Conservation (phyloP, 2,113 vertebrate species). For the Mirounga angustirostris region DNA sequence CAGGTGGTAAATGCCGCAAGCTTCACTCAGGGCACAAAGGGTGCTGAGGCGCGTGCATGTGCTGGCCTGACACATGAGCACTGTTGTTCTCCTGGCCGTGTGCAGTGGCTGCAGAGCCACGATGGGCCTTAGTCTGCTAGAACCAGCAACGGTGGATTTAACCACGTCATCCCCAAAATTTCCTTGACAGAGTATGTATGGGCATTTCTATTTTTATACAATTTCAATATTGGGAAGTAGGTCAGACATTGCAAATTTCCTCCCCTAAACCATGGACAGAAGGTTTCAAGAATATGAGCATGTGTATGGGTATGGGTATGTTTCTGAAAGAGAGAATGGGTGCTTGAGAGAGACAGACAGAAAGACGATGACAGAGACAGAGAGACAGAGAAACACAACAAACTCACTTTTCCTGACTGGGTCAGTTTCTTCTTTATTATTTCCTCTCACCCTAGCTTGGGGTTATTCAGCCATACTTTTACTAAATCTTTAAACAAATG, state of each 20-base stretch:
- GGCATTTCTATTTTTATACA: neutral
- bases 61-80: rapidly evolving
- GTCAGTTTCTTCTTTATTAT: neutral
- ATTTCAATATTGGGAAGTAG: neutral
- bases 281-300: neutral
- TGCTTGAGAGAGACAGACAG: neutral
- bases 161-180: neutral
- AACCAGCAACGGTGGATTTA: neutral
- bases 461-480: neutral
- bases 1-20: neutral
- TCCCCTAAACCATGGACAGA: neutral
- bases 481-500: neutral
- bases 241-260: neutral
- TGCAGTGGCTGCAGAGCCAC: neutral
- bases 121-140: neutral
- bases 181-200: neutral
- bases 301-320: neutral
- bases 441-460: neutral
- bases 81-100: neutral
- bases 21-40: neutral
- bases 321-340: neutral
- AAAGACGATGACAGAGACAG: neutral
- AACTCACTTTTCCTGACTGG: neutral
- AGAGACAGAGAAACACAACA: neutral
- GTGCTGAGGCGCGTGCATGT: rapidly evolving